A percentile compares a stretch with the other conserved stretches of the same genome.
These are phyloP conservation scores for Platyrinchus mystaceus DNA, from an alignment of 2,797 vertebrate species.

Conservation along the genomic window DNA sequence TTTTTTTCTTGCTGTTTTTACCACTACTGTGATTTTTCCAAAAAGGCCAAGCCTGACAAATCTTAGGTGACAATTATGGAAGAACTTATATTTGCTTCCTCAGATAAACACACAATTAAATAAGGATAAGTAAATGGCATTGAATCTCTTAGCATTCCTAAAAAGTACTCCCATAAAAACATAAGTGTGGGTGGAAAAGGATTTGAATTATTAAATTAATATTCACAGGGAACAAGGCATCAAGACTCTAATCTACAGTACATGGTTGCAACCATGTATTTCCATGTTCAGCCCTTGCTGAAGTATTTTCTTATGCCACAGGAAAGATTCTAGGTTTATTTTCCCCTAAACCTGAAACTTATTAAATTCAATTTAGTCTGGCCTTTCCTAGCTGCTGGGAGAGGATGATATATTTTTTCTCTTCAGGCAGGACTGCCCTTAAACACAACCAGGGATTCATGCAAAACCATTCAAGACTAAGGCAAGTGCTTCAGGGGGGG, in stretches of 20 bases:
- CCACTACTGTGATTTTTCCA: not conserved
- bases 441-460: conserved; percentile 47
- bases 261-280: not conserved
- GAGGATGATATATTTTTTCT: conserved; percentile 42
- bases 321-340: conserved; percentile 29
- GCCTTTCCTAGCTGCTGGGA: conserved; percentile 51
- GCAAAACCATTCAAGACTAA: conserved; percentile 23
- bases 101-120: not conserved
- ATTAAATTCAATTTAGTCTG: conserved; percentile 66
- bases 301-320: not conserved
- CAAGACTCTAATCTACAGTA: not conserved
- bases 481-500: not conserved
- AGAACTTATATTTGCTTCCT: not conserved
- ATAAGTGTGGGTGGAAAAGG: accelerated
- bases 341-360: conserved; percentile 18
- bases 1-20: not conserved
- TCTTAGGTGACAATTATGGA: not conserved
- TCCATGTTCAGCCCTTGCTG: not conserved
- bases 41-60: not conserved
- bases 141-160: not conserved
- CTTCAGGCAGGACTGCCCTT: conserved; percentile 11
- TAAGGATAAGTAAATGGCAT: not conserved
- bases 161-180: not conserved
- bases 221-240: not conserved
- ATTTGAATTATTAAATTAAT: not conserved